Evolutionary conservation across 2,888 invertebrate species (phyloP).

Genomic region (Protonemura montana): DNA sequence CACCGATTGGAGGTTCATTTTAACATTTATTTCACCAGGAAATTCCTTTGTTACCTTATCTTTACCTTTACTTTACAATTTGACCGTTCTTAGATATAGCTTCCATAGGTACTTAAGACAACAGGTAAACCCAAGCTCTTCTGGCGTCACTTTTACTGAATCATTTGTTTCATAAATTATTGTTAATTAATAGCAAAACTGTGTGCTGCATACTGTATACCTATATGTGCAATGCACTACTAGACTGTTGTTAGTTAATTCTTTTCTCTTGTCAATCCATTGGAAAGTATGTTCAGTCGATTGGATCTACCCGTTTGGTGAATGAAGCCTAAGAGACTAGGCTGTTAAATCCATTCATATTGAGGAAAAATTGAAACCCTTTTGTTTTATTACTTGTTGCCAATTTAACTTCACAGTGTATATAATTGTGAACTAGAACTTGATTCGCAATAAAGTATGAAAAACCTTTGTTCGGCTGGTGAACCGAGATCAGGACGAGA

Average conservation of each 20-base stretch:
- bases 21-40: not conserved
- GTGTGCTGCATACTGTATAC: constrained; percentile 19
- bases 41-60: not conserved
- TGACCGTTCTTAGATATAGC: constrained; percentile 16
- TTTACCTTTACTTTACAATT: constrained; percentile 3
- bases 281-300: constrained; percentile 20
- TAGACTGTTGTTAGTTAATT: constrained; percentile 38
- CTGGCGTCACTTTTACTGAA: not conserved
- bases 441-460: not conserved
- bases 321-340: not conserved
- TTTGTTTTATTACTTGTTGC: not conserved
- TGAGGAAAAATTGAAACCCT: too few species aligned
- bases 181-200: not conserved
- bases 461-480: not conserved
- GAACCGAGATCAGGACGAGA: too few species aligned
- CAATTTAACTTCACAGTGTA: not conserved
- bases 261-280: constrained; percentile 30
- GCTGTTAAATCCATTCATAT: not conserved
- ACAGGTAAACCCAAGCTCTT: not conserved
- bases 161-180: not conserved
- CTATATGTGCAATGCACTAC: constrained; percentile 9
- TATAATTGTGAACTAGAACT: not conserved
- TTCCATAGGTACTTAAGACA: not conserved
- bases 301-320: not conserved
- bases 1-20: not conserved